Conservation (phyloP, 2,113 vertebrate species). For the Xyrauchen texanus region DNA sequence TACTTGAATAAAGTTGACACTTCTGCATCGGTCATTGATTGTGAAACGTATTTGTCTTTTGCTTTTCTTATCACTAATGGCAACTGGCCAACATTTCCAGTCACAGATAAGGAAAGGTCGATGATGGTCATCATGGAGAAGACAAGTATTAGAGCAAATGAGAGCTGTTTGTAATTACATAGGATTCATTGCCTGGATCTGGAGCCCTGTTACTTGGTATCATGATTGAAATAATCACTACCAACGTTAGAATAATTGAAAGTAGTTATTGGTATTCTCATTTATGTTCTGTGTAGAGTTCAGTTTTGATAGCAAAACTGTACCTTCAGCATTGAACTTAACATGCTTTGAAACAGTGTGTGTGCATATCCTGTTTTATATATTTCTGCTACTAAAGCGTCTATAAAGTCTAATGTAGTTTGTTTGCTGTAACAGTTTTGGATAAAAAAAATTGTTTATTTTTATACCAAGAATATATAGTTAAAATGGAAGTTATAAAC, state of each 20-base stretch:
- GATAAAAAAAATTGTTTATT: too few relatives aligned
- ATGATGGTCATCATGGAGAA: conserved; percentile 54
- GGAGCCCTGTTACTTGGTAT: neutral
- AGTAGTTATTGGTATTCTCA: neutral
- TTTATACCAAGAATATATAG: too few relatives aligned
- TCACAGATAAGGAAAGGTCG: conserved; percentile 72
- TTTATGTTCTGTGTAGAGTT: neutral
- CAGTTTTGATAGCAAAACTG: neutral
- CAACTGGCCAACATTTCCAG: conserved; percentile 55
- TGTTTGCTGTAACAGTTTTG: too few relatives aligned
- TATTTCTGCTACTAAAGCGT: neutral
- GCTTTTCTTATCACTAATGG: neutral
- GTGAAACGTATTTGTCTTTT: neutral
- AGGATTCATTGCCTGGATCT: neutral
- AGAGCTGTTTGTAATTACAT: neutral
- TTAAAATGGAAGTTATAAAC: too few relatives aligned
- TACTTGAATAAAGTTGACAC: neutral
- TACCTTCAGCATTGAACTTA: neutral
- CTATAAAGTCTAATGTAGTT: too few relatives aligned
- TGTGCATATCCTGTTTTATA: neutral
- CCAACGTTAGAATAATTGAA: neutral
- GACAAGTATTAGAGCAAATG: neutral
- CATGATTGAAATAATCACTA: neutral
- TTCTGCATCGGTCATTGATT: neutral
- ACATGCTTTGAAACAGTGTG: neutral